Evolutionary conservation across 2,888 invertebrate species (phyloP), one percentile per base, ranked within the genome.

Genomic region (Platynereis dumerilii): DNA sequence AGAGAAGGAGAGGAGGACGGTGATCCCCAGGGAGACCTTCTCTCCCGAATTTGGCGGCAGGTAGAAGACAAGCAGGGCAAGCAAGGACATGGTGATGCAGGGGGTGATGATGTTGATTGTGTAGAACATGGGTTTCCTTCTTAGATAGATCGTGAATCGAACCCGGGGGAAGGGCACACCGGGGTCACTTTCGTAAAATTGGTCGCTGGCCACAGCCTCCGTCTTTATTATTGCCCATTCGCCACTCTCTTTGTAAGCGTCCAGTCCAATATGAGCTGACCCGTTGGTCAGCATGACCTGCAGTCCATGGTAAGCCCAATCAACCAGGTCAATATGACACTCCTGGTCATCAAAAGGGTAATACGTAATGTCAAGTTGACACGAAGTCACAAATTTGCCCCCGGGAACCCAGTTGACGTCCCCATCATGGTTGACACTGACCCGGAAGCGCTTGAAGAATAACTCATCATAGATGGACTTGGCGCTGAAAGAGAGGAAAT

Each of bases 261-360:
- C 71, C 29, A 70, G 63, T 1, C 69, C 67, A 1, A 75, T 58
- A 3, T 10, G 24, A 10, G 24, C 12, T 1, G 63, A 58, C 2
- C 64, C 67, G 34, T 67, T 67, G 24, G 62, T 60, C 2, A 75
- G 71, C 34, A 68, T 66, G 10, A 75, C 69, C 29, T 69, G 67
- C 2, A 71, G 65, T 7, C 71, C 69, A 42, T 73, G 71, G 57
- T 75, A 75, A 15, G 73, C 72, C 75, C 75, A 75, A 69, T 72
- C 72, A 2, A 73, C 68, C 45, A 75, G 69, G 61, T 70, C 66
- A 2, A 75, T 65, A 29, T 68, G 60, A 60, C 75, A 75, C 15
- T 62, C 66, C 59, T 75, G 75, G 56, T 71, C 70, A 59, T 75
- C 75, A 61, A 75, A 75, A 1, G 75, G 75, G 59, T 72, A 75